These are phyloP conservation scores for Diploscapter pachys DNA, from an alignment of 1,140 invertebrate species.

Conservation along the genomic window DNA sequence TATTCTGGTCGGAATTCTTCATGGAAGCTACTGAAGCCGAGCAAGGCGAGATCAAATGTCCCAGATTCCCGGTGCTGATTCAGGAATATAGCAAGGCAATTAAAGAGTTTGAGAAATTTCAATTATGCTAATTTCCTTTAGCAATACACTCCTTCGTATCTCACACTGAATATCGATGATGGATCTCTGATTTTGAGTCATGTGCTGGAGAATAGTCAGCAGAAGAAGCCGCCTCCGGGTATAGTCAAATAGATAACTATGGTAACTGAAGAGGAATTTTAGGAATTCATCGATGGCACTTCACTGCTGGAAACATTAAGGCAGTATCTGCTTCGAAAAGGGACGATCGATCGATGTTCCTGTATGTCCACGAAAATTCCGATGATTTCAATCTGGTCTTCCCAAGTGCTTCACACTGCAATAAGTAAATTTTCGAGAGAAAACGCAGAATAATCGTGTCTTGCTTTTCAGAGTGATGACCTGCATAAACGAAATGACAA, in stretches of 20 bases:
- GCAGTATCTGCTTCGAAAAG: slow-evolving; percentile 84
- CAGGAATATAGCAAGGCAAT: too few species aligned
- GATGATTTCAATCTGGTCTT: slow-evolving; percentile 99
- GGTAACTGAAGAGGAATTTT: too few species aligned
- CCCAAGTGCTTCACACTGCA: slow-evolving; percentile 78
- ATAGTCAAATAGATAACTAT: too few species aligned
- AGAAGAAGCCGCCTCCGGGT: slow-evolving; percentile 75
- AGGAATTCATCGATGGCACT: slow-evolving; percentile 80
- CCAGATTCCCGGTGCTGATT: too few species aligned
- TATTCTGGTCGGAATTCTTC: slow-evolving; percentile 94
- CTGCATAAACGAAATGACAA: slow-evolving; percentile 42
- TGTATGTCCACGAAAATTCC: slow-evolving; percentile 95
- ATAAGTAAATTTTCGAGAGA: slow-evolving; percentile 59
- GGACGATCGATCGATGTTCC: slow-evolving; percentile 87
- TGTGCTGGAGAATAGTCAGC: slow-evolving; percentile 55
- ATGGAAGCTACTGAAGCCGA: slow-evolving; percentile 80
- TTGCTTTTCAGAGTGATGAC: slow-evolving; percentile 17
- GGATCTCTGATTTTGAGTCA: slow-evolving; percentile 51
- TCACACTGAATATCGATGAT: slow-evolving; percentile 52
- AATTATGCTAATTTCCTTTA: neutral
- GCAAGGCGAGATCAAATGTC: too few species aligned
- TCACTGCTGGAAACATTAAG: slow-evolving; percentile 83
- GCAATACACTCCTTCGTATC: slow-evolving; percentile 55
- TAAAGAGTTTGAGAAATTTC: too few species aligned
- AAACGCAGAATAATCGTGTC: too few species aligned